These are phyloP conservation scores for Corythornis vintsioides DNA, from an alignment of 2,113 vertebrate genomes.

Conservation along the genomic window DNA sequence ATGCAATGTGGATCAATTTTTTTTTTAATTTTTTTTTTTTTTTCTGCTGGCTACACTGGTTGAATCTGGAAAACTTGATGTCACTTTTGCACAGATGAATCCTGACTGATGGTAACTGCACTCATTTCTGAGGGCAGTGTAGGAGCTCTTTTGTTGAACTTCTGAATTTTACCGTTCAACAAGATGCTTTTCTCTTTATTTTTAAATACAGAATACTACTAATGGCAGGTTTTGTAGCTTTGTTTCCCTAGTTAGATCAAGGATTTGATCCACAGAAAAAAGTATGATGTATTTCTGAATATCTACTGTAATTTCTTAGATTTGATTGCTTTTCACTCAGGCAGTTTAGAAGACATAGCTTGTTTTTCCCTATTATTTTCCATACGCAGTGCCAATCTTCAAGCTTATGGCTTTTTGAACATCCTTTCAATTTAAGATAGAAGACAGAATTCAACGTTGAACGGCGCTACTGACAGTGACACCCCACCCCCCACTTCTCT, in stretches of 20 bases:
- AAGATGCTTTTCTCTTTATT: slow-evolving; percentile 52
- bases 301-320: slow-evolving; percentile 66
- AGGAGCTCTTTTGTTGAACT: slow-evolving; percentile 60
- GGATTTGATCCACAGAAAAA: slow-evolving; percentile 73
- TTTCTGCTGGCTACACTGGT: slow-evolving; percentile 91
- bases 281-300: slow-evolving; percentile 59
- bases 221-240: slow-evolving; percentile 83
- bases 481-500: not conserved
- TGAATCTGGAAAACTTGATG: slow-evolving; percentile 85
- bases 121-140: slow-evolving; percentile 81
- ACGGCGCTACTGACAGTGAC: slow-evolving; percentile 36
- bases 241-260: slow-evolving; percentile 65
- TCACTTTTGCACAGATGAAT: slow-evolving; percentile 87
- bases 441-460: slow-evolving; percentile 69
- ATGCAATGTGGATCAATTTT: slow-evolving; percentile 93
- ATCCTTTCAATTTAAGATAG: slow-evolving; percentile 67
- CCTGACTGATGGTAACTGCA: slow-evolving; percentile 83
- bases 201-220: slow-evolving; percentile 71
- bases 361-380: slow-evolving; percentile 64
- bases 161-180: slow-evolving; percentile 43
- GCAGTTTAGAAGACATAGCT: slow-evolving; percentile 78
- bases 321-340: slow-evolving; percentile 76
- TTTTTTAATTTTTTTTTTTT: slow-evolving; percentile 81
- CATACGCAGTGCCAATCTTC: slow-evolving; percentile 76
- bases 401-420: slow-evolving; percentile 84